These are phyloP conservation scores for Callionymus lyra DNA, from an alignment of 2,113 vertebrate genomes.

Conservation along the genomic window DNA sequence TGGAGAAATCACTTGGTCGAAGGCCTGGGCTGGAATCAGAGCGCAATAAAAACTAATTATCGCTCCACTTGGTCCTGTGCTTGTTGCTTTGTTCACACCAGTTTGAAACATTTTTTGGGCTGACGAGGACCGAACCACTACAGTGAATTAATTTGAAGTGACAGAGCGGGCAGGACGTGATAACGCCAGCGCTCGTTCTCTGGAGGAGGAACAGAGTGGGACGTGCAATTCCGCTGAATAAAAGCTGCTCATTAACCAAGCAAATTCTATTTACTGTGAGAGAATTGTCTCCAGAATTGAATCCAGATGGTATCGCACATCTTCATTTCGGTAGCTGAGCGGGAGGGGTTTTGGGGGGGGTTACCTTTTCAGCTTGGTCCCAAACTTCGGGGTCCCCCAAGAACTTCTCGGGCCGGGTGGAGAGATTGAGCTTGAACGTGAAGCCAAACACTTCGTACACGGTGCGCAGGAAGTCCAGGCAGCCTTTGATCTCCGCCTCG, in stretches of 20 bases:
- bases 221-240: slow-evolving; percentile 6
- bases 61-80: no score
- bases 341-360: background rate
- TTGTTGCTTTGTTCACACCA: no score
- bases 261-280: slow-evolving; percentile 12
- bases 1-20: no score
- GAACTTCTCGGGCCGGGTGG: slow-evolving; percentile 93
- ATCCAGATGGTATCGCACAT: slow-evolving; percentile 16
- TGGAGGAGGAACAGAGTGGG: slow-evolving; percentile 1
- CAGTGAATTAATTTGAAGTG: slow-evolving; percentile 14
- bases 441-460: slow-evolving; percentile 92
- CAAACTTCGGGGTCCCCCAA: slow-evolving; percentile 85
- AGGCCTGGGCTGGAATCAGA: no score
- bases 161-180: slow-evolving; percentile 18
- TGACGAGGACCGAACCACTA: background rate
- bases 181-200: slow-evolving; percentile 12
- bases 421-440: slow-evolving; percentile 94
- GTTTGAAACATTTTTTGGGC: no score
- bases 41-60: no score
- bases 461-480: slow-evolving; percentile 85
- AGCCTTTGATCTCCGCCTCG: slow-evolving; percentile 88
- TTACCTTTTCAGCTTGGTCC: slow-evolving; percentile 92
- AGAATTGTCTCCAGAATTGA: slow-evolving; percentile 10
- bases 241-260: slow-evolving; percentile 17
- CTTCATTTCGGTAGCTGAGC: slow-evolving; percentile 1